phyloP scores from a whole-genome alignment of 35 echinoderm and acorn worm genomes.

The Apostichopus californicus region DNA sequence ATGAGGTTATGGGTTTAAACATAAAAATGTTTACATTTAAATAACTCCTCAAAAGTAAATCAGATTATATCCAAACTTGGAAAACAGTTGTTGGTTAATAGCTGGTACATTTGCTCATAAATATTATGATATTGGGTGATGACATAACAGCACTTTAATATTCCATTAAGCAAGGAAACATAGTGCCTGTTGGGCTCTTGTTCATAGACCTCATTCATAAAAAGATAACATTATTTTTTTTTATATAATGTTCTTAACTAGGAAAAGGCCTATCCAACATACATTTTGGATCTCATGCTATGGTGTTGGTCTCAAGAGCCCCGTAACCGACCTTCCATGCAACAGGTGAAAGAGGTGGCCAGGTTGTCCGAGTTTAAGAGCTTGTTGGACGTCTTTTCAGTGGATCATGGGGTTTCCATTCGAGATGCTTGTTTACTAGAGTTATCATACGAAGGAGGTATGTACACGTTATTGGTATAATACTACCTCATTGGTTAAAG shows the following conservation, averaged over 20 bases:
- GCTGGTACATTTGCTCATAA: no score
- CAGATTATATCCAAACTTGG: no score
- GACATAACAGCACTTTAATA: no score
- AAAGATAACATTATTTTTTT: no score
- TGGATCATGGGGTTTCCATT: conserved; percentile 64
- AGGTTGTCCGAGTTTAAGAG: conserved; percentile 82
- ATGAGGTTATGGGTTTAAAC: no score
- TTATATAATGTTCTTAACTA: conserved; percentile 6
- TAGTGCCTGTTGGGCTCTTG: no score
- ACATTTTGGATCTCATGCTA: conserved; percentile 88
- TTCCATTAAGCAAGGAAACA: no score
- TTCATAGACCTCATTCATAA: not conserved
- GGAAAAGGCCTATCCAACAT: conserved; percentile 93
- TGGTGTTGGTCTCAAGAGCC: conserved; percentile 95
- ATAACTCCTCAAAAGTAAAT: no score
- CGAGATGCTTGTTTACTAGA: conserved; percentile 60
- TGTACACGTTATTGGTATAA: not conserved
- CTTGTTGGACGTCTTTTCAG: conserved; percentile 77
- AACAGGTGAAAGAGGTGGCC: conserved; percentile 76
- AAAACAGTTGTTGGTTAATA: no score
- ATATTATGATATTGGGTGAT: no score
- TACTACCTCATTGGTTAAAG: not conserved
- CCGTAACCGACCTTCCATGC: conserved; percentile 74
- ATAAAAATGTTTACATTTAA: no score
- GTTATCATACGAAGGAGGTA: conserved; percentile 36